Percentiles rank a stretch among this genome's conserved stretches.
Conservation (phyloP, 2,797 vertebrate species). For the Lophotriccus pileatus region DNA sequence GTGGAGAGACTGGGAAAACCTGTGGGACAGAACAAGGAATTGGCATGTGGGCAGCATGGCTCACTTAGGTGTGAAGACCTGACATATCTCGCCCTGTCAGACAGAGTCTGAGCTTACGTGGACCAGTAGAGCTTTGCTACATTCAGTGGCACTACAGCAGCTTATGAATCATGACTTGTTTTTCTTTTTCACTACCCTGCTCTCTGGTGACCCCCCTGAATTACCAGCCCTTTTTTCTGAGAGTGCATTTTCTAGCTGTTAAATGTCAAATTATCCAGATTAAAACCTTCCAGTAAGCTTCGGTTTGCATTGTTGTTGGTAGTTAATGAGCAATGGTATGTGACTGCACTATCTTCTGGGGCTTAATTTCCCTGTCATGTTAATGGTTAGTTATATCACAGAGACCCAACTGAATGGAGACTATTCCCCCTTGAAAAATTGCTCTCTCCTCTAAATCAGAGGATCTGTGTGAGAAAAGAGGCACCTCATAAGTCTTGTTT, state of each 20-base stretch:
- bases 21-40: not conserved
- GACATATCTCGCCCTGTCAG: not conserved
- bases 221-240: not conserved
- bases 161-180: not conserved
- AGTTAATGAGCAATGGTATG: not conserved
- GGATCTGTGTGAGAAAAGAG: not conserved
- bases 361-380: not conserved
- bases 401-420: not conserved
- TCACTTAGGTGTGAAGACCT: not conserved
- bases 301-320: not conserved
- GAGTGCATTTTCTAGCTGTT: not conserved
- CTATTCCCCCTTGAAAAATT: not conserved
- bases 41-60: not conserved
- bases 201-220: not conserved
- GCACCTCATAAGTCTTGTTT: not conserved
- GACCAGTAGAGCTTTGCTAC: not conserved
- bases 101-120: not conserved
- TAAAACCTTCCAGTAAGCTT: not conserved
- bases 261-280: not conserved
- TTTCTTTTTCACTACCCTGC: not conserved
- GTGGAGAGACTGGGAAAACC: not conserved
- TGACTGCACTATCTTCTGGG: not conserved
- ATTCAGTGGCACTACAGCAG: not conserved
- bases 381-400: not conserved
- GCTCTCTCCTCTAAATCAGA: not conserved